phyloP scores from a whole-genome alignment of 2,113 vertebrate species.

The Equus quagga region DNA sequence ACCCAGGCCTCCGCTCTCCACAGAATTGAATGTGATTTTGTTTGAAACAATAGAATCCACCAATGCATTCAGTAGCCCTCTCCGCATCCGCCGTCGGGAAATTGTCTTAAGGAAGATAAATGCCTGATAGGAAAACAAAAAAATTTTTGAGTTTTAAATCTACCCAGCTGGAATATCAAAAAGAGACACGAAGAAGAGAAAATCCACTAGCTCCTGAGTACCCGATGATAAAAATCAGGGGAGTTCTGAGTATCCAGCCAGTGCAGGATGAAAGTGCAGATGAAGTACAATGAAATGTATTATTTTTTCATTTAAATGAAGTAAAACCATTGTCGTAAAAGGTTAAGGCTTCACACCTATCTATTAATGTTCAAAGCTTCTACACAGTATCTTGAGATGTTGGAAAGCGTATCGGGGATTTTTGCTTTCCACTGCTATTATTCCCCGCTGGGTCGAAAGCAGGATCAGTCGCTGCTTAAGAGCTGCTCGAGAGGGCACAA shows the following conservation, averaged over 20 bases:
- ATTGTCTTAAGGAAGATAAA: not conserved
- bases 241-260: not conserved
- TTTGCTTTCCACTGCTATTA: not conserved
- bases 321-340: not conserved
- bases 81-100: not conserved
- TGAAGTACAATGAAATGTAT: too few relatives aligned
- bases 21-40: not conserved
- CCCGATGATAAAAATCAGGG: not conserved
- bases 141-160: not conserved
- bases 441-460: not conserved
- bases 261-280: accelerated
- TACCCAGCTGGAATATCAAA: not conserved
- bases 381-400: not conserved
- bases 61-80: not conserved
- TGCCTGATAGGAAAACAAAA: not conserved
- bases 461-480: not conserved
- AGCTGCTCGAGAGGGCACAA: not conserved
- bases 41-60: conserved; percentile 6
- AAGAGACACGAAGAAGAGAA: not conserved
- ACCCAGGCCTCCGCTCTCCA: not conserved
- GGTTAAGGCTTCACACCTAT: not conserved
- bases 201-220: not conserved
- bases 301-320: not conserved
- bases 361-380: not conserved
- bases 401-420: not conserved